Evolutionary conservation across 1,140 invertebrate species (phyloP), one percentile per base, ranked within the genome.

Genomic region (Ceratina japonica): DNA sequence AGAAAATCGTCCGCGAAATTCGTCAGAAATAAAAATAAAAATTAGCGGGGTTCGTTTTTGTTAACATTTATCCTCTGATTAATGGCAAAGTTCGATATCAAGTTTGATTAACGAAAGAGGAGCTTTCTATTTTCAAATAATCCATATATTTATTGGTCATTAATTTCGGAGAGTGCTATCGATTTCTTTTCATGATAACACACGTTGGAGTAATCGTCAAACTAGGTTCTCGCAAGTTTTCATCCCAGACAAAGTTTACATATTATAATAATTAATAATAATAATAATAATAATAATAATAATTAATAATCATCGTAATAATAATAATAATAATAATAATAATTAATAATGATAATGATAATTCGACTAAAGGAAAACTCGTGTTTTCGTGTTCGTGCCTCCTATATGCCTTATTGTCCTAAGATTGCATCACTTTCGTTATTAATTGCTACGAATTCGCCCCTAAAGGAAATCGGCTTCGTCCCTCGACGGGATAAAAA

Each of bases 101-200:
- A n/a, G n/a, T n/a, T n/a, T n/a, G 5, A 27, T 1, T 49, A 24
- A 24, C 16, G 5, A 27, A 56, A 58, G 3, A 54, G 54, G 27
- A 54, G 27, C 31, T 31, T 70, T 71, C 54, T 37, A 61, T 51
- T 73, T 49, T 61, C 18, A 74, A 74, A 74, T 64, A 74, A 74
- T 51, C 24, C 37, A 31, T 64, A 64, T 64, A 64, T 74, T 63
- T 74, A 74, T 64, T 74, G 22, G 61, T 68, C 65, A 52, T 51
- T 52, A 51, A 24, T n/a, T 70, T 58, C 27, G 0, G n/a, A 58
- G 15, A 7, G 37, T 56, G 52, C n/a, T 70, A 70, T 27, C 68
- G 56, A 37, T 27, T 70, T 56, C 37, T 44, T 44, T 44, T 44
- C 8, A 16, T 58, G 52, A 70, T 56, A 70, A 37, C 27, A 56